A percentile compares a stretch with the other conserved stretches of the same genome.
Conservation (phyloP, 2,113 vertebrate genomes). For the Entomyzon cyanotis region DNA sequence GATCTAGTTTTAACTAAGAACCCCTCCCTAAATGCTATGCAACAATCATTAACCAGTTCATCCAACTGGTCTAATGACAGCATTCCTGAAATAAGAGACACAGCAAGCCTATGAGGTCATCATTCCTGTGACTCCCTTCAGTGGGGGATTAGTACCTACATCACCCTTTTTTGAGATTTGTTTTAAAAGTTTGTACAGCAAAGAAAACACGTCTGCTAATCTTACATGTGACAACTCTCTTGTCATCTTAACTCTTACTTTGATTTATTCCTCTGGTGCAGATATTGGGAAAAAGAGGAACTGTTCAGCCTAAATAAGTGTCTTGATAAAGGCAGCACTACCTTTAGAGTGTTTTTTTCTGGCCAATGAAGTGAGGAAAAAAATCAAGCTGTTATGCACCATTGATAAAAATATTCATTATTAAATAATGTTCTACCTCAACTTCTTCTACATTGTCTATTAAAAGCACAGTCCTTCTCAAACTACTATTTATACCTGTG, state of each 20-base stretch:
- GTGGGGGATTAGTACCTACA: background rate
- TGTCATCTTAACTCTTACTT: background rate
- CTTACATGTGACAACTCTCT: background rate
- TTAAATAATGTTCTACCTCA: background rate
- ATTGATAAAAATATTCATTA: background rate
- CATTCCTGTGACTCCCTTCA: background rate
- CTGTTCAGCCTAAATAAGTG: background rate
- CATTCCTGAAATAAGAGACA: background rate
- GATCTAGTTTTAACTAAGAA: background rate
- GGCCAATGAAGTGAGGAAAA: background rate
- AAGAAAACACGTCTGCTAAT: slow-evolving; percentile 8
- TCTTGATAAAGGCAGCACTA: background rate
- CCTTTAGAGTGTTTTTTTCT: background rate
- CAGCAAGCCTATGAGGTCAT: background rate
- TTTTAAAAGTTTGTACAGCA: background rate
- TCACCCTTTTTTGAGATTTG: background rate
- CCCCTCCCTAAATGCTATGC: background rate
- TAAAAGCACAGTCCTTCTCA: background rate
- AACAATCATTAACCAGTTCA: background rate
- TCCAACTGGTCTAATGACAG: background rate
- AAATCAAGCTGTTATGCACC: background rate
- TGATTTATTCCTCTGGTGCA: background rate
- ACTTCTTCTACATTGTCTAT: background rate
- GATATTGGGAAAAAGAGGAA: background rate
- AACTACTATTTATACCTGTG: background rate